Conservation (phyloP, 2,797 vertebrate species). For the Gorsachius magnificus region DNA sequence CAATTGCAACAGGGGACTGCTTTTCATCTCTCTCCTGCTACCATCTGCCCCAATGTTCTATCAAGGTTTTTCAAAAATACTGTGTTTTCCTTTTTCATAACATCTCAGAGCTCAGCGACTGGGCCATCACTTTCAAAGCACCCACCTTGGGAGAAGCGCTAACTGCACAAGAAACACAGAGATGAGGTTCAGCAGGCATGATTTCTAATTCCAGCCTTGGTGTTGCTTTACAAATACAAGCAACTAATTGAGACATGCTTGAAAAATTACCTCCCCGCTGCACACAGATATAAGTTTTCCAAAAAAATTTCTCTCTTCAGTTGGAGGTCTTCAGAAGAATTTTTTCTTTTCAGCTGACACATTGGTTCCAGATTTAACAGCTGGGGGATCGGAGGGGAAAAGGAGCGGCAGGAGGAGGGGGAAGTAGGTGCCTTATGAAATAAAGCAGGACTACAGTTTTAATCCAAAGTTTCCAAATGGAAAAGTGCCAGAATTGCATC, state of each 20-base stretch:
- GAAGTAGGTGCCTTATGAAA: not conserved
- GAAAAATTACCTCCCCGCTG: not conserved
- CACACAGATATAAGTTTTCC: not conserved
- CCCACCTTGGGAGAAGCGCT: not conserved
- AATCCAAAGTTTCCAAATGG: not conserved
- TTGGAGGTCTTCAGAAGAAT: not conserved
- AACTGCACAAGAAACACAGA: not conserved
- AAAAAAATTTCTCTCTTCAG: not conserved
- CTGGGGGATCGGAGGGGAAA: rapidly evolving
- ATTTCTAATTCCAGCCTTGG: not conserved
- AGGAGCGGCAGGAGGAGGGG: rapidly evolving
- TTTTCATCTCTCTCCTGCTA: not conserved
- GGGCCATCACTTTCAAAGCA: not conserved
- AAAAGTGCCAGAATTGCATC: not conserved
- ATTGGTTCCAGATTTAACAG: not conserved
- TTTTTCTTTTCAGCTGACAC: not conserved
- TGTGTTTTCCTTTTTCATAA: not conserved
- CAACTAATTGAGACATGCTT: not conserved
- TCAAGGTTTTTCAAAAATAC: not conserved
- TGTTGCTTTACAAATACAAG: not conserved
- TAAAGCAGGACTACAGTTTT: not conserved
- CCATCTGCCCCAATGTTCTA: not conserved
- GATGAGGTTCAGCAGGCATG: not conserved
- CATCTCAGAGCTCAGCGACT: not conserved
- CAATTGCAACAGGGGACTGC: not conserved